Percentiles rank a stretch among this genome's conserved stretches.
phyloP scores from a whole-genome alignment of 2,797 vertebrate species.

The Xiphophorus birchmanni region DNA sequence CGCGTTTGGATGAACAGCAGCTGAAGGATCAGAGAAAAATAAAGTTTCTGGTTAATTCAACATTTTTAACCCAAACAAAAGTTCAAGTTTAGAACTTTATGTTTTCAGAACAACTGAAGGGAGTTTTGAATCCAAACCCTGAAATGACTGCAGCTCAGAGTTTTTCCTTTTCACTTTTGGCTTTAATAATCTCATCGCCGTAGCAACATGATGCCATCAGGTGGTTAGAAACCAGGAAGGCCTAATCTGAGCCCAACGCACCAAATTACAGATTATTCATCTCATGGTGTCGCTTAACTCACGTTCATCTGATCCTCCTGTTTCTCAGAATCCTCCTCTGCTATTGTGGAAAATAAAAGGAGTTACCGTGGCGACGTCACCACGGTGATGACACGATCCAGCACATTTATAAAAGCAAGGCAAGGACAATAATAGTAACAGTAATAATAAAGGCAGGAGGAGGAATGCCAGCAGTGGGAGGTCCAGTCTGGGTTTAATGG shows the following conservation, averaged over 20 bases:
- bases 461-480: slow-evolving; percentile 40
- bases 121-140: background rate
- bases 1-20: background rate
- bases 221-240: background rate
- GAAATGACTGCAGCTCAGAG: background rate
- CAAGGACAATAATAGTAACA: background rate
- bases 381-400: slow-evolving; percentile 14
- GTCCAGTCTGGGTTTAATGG: slow-evolving; percentile 48
- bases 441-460: slow-evolving; percentile 17
- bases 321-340: background rate
- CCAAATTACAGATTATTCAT: background rate
- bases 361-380: slow-evolving; percentile 22
- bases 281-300: background rate
- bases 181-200: background rate
- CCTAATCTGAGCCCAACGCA: background rate
- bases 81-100: background rate
- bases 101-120: background rate
- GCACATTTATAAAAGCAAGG: slow-evolving; percentile 35
- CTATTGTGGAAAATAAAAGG: slow-evolving; percentile 6
- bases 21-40: background rate
- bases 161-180: background rate
- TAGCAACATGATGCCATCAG: background rate
- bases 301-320: too few species aligned
- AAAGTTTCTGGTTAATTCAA: background rate
- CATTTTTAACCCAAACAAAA: background rate